These are phyloP conservation scores for Strigamia maritima DNA, from an alignment of 2,888 invertebrate genomes.

Conservation along the genomic window DNA sequence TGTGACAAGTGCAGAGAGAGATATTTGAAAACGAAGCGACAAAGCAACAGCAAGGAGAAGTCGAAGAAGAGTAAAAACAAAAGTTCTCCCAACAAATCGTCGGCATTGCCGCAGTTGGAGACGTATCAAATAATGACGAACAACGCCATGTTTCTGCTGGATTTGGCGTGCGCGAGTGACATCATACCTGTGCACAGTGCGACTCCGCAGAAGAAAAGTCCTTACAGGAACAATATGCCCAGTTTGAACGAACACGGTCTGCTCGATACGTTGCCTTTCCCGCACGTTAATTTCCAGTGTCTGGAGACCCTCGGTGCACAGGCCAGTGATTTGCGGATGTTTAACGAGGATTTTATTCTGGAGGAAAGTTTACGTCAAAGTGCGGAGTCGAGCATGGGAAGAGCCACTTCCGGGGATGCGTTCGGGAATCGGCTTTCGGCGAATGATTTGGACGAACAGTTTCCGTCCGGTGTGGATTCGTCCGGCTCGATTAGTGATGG, in stretches of 20 bases:
- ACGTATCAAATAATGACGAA: conserved; percentile 76
- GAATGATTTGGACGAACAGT: conserved; percentile 45
- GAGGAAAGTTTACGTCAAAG: conserved; percentile 44
- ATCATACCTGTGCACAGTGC: conserved; percentile 50
- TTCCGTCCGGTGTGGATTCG: conserved; percentile 44
- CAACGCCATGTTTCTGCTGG: conserved; percentile 89
- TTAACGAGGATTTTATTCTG: conserved; percentile 46
- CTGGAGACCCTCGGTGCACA: conserved; percentile 57
- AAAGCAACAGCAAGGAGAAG: conserved; percentile 50
- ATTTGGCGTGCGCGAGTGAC: conserved; percentile 74
- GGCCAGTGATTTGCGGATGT: conserved; percentile 47
- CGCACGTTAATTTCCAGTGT: conserved; percentile 57
- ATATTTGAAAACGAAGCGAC: conserved; percentile 56
- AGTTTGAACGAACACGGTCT: conserved; percentile 56
- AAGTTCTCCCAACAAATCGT: conserved; percentile 44
- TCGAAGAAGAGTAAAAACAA: conserved; percentile 48
- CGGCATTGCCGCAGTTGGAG: conserved; percentile 52
- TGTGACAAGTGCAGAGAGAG: conserved; percentile 88
- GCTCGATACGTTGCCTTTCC: conserved; percentile 43
- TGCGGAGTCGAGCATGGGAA: neutral
- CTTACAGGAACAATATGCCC: conserved; percentile 51
- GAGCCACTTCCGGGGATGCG: conserved; percentile 6
- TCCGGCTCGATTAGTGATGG: conserved; percentile 41
- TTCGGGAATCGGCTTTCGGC: conserved; percentile 49
- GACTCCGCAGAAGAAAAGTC: conserved; percentile 42